Conservation (phyloP, 2,113 vertebrate species). For the Propithecus coquereli region DNA sequence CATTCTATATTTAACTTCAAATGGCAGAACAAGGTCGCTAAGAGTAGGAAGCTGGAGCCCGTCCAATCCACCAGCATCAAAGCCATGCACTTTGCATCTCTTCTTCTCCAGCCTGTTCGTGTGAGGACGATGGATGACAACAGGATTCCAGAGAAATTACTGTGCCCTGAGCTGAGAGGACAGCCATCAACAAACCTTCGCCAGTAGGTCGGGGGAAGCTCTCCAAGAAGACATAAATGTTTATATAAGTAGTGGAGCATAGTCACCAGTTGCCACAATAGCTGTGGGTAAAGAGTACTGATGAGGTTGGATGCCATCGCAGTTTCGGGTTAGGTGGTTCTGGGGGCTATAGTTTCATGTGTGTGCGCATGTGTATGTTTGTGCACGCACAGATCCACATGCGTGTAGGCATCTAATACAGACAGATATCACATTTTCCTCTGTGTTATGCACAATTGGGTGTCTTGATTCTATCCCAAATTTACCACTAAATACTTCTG, state of each 20-base stretch:
- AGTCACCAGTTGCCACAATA: rapidly evolving
- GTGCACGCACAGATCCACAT: too few species aligned
- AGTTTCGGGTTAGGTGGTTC: not conserved
- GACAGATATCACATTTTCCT: not conserved
- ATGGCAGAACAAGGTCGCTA: slow-evolving; percentile 38
- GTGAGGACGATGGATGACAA: not conserved
- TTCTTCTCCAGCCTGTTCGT: not conserved
- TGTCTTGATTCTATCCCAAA: not conserved
- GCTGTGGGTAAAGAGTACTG: not conserved
- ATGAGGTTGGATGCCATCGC: too few species aligned
- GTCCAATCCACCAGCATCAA: not conserved
- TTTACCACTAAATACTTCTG: not conserved
- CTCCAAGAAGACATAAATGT: not conserved
- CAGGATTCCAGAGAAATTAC: not conserved
- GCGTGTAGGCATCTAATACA: not conserved
- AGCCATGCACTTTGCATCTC: not conserved
- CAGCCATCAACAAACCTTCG: not conserved
- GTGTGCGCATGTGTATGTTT: too few species aligned
- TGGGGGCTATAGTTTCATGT: not conserved
- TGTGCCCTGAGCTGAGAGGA: not conserved
- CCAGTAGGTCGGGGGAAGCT: not conserved
- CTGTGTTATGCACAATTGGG: not conserved
- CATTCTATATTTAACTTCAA: slow-evolving; percentile 49
- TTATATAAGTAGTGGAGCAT: not conserved
- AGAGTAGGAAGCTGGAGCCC: not conserved